Base-by-base conservation (phyloP, 2,113 vertebrate species). In the Oxyura jamaicensis region DNA sequence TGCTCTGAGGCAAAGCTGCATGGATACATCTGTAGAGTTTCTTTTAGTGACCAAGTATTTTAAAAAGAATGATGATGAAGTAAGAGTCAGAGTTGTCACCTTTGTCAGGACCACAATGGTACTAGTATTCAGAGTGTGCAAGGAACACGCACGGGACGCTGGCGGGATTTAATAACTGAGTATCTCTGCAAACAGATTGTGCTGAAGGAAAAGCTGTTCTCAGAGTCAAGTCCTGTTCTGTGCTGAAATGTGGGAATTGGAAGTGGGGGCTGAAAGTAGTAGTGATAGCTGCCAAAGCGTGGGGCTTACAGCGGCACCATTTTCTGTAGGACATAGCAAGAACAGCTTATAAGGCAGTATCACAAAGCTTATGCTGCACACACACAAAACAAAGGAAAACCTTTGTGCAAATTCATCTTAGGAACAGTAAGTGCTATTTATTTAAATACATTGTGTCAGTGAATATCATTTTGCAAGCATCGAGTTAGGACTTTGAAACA, bases 1-100 rank as follows among this genome's bases (percentile, higher is more conserved):
- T 66, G 33, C 62, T 89, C 18, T 56, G 56, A 84, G 79, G 76
- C n/a, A 8, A 86, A 93, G 41, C 72, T 75, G 52, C 63, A 42
- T 3, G 29, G 67, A 90, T 83, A 87, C 72, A 91, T 95, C 85
- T 96, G 93, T 88, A 62, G 65, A 69, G 55, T 93, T 94, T 88
- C 85, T 88, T 60, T 75, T 91, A 6, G 1, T 75, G 90, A 95
- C 59, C 65, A 44, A 95, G 79, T 83, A 31, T 86, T 91, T 95
- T 90, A 81, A 93, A 81, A 93, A 93, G 83, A 95, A 95, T 94
- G 93, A 90, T 96, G 93, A 96, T 97, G 93, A 94, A 95, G 95
- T 96, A 93, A 86, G 95, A 96, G 90, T 90, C 65, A 81, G 95
- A 96, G 86, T 88, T 93, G 90, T 96, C 95, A 86, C 93, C 86